Evolutionary conservation across 2,888 invertebrate genomes (phyloP).

Genomic region (Lithophane leautieri): DNA sequence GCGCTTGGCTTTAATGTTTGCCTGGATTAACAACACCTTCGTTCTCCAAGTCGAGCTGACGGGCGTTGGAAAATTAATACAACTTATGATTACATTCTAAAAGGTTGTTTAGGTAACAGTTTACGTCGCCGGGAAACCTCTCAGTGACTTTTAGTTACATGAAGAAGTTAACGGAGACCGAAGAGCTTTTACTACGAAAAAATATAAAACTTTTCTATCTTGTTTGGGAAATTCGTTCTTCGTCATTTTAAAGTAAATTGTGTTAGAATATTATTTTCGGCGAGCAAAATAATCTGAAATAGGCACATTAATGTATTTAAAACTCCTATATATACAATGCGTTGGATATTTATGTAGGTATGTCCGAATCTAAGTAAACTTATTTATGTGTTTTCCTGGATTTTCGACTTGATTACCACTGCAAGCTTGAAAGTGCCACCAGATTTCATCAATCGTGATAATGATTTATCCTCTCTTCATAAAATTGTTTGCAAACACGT

Average conservation of each 20-base stretch:
- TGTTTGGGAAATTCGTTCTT: conserved; percentile 33
- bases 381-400: not conserved
- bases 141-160: conserved; percentile 37
- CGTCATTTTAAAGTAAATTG: conserved; percentile 33
- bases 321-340: too few species aligned
- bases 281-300: not conserved
- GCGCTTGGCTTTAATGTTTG: not conserved
- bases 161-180: conserved; percentile 34
- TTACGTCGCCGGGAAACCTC: conserved; percentile 31
- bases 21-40: conserved; percentile 17
- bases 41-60: conserved; percentile 26
- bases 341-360: not conserved
- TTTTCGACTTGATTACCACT: not conserved
- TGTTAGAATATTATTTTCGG: conserved; percentile 5
- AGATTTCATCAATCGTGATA: not conserved
- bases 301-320: not conserved
- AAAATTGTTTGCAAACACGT: not conserved
- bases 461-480: not conserved
- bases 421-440: not conserved
- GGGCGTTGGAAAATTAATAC: conserved; percentile 55
- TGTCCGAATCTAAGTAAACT: not conserved
- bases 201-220: conserved; percentile 32
- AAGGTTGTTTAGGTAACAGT: conserved; percentile 42
- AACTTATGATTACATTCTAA: conserved; percentile 62
- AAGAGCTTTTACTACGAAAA: conserved; percentile 44